Conservation (phyloP, 2,113 vertebrate genomes). For the Paracanthobrama guichenoti region DNA sequence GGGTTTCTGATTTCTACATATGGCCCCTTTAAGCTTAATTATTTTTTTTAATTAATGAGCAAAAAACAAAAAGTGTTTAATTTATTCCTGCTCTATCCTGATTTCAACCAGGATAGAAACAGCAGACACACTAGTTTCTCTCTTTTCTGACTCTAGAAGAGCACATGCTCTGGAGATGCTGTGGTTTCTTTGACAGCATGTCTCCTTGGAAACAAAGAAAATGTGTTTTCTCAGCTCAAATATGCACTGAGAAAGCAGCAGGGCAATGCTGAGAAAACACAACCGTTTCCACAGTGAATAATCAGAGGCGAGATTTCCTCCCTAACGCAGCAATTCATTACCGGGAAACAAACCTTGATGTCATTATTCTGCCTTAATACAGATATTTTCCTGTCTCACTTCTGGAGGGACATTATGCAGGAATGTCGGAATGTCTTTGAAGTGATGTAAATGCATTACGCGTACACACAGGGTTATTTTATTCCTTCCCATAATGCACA, state of each 20-base stretch:
- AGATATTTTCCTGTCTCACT: neutral
- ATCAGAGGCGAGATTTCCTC: slow-evolving; percentile 29
- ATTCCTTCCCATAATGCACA: neutral
- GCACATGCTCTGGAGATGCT: neutral
- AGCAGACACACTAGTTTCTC: neutral
- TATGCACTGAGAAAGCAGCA: slow-evolving; percentile 49
- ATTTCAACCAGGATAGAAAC: neutral
- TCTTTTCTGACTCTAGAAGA: neutral
- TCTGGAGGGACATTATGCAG: neutral
- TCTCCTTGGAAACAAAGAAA: slow-evolving; percentile 59
- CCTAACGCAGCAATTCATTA: neutral
- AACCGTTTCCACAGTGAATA: slow-evolving; percentile 17
- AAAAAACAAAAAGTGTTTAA: neutral
- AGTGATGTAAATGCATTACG: neutral
- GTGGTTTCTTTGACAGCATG: slow-evolving; percentile 43
- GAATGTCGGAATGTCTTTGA: slow-evolving; percentile 14
- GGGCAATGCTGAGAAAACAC: slow-evolving; percentile 36
- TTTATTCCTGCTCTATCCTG: neutral
- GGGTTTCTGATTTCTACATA: too few species aligned
- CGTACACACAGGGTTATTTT: neutral
- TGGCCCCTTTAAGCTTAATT: too few species aligned
- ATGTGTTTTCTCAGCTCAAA: slow-evolving; percentile 46
- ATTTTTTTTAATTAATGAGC: neutral
- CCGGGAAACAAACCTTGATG: neutral
- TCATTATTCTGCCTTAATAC: neutral